phyloP scores from a whole-genome alignment of 2,113 vertebrate genomes.

The Sinocyclocheilus maitianheensis region DNA sequence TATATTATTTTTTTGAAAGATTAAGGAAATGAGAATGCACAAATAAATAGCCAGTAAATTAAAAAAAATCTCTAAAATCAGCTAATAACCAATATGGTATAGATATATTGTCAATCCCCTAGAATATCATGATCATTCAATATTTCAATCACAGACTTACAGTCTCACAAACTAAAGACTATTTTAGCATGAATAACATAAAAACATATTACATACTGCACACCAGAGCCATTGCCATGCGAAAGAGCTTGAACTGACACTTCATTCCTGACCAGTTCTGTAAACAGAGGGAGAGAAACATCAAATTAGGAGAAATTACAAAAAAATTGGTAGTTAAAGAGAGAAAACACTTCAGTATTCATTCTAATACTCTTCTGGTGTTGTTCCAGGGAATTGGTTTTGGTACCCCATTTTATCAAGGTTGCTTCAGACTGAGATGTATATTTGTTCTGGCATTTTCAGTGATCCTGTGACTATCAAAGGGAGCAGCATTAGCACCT shows the following conservation, averaged over 20 bases:
- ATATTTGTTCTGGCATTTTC: slow-evolving; percentile 33
- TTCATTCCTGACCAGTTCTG: slow-evolving; percentile 99
- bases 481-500: slow-evolving; percentile 9
- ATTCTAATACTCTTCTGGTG: background rate
- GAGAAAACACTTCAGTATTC: slow-evolving; percentile 2
- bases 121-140: background rate
- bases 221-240: slow-evolving; percentile 95
- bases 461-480: slow-evolving; percentile 10
- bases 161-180: background rate
- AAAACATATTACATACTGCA: slow-evolving; percentile 88
- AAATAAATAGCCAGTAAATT: background rate
- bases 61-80: background rate
- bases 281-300: slow-evolving; percentile 30
- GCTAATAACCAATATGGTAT: background rate
- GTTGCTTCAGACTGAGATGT: background rate
- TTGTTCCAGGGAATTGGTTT: slow-evolving; percentile 17
- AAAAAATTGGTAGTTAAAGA: slow-evolving; percentile 9
- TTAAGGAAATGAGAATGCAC: background rate
- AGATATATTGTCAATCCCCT: background rate
- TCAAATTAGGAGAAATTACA: background rate
- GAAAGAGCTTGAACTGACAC: slow-evolving; percentile 96
- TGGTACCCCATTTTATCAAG: background rate
- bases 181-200: background rate
- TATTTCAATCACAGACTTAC: background rate
- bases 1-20: no score